Evolutionary conservation across 2,888 invertebrate genomes (phyloP).

Genomic region (Rhopalosiphum nymphaeae): DNA sequence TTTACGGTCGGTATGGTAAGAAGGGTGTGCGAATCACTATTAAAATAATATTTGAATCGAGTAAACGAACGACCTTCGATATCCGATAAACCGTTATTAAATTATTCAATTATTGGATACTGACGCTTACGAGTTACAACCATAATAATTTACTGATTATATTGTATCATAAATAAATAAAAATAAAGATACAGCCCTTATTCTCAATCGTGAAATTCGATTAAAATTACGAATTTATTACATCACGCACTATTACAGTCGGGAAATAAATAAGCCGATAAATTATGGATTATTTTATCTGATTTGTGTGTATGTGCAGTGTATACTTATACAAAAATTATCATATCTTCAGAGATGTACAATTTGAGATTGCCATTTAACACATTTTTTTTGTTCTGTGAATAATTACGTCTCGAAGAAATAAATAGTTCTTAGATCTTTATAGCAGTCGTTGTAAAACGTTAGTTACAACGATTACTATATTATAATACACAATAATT

Average conservation of each 20-base stretch:
- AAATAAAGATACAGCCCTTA: neutral
- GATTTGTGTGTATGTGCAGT: neutral
- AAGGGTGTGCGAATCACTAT: conserved; percentile 8
- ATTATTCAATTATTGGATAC: neutral
- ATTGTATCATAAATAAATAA: neutral
- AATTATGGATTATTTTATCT: neutral
- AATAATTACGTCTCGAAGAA: neutral
- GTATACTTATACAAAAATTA: too few relatives aligned
- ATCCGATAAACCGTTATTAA: conserved; percentile 28
- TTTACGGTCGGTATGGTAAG: neutral
- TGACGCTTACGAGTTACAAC: neutral
- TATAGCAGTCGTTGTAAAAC: neutral
- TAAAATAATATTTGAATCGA: conserved; percentile 25
- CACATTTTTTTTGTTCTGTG: neutral
- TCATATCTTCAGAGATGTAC: neutral
- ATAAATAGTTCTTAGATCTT: neutral
- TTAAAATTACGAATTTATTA: neutral
- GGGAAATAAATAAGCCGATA: neutral
- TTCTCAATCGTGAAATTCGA: neutral
- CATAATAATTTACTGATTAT: neutral
- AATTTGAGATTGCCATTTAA: neutral
- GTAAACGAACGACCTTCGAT: neutral
- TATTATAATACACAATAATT: neutral
- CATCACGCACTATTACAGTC: neutral
- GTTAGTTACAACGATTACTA: neutral